phyloP scores from a whole-genome alignment of 2,888 invertebrate genomes.

The Minunthozetes semirufus region DNA sequence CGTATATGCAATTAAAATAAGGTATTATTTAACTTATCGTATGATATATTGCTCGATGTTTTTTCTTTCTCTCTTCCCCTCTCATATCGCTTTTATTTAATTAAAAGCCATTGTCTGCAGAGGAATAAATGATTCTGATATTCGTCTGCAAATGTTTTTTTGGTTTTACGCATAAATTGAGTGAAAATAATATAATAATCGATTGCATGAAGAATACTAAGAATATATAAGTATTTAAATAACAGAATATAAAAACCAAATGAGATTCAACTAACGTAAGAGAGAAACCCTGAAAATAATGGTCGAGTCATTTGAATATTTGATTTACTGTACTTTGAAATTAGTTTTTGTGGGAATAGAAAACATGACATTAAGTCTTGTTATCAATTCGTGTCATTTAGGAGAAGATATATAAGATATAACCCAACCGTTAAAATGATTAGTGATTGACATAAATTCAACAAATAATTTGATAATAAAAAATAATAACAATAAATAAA shows the following conservation, averaged over 20 bases:
- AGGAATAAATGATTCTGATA: neutral
- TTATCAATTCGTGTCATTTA: no score
- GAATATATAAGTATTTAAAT: neutral
- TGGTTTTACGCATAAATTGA: constrained; percentile 1
- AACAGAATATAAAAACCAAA: neutral
- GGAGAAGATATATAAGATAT: no score
- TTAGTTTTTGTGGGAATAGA: neutral
- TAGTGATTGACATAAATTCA: neutral
- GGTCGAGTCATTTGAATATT: neutral
- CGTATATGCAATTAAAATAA: neutral
- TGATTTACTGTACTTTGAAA: neutral
- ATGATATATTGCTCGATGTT: neutral
- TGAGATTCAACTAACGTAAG: neutral
- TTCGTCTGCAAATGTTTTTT: neutral
- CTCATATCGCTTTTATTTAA: neutral
- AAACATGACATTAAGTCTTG: neutral
- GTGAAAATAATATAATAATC: neutral
- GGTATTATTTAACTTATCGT: neutral
- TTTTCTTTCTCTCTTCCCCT: neutral
- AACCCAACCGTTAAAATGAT: no score
- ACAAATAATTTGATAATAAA: neutral
- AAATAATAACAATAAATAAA: neutral
- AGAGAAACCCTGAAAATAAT: neutral
- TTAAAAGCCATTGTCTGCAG: neutral
- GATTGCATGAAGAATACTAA: neutral